Base-by-base conservation (phyloP, 2,888 invertebrate species). In the Drosophila aldrichi region DNA sequence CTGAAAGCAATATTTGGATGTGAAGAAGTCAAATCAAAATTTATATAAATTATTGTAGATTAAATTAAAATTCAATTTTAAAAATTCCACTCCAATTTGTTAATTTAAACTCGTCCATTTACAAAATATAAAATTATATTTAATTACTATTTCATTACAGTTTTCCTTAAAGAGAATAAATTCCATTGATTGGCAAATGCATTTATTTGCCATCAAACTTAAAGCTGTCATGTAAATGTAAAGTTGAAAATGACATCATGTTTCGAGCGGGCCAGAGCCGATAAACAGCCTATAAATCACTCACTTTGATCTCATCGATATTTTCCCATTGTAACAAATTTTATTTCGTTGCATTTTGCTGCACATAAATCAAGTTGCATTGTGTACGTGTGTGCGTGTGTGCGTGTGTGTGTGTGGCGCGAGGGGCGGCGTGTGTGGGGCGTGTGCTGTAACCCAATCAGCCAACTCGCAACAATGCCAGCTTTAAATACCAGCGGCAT, bases 201-300 rank as follows among this genome's bases (percentile, higher is more conserved):
- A 41, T 18, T 3, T 14, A 61, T 51, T 40, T 44, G 18, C 29
- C 36, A 49, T 54, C 25, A 57, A 58, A 44, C 49, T 77, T 71
- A 52, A 75, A 65, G 46, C 36, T 71, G 76, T 68, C 76, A 75
- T 79, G 71, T 60, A 68, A 79, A 79, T 76, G 81, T 71, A 56
- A 62, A 54, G 72, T 54, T 72, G 61, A 79, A 72, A 72, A 79
- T 79, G 79, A 78, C 78, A 78, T 74, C 63, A 77, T 78, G 88
- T 85, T 82, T 60, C 56, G 60, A 14, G 52, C 25, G 55, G 58
- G 20, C 29, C 55, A 52, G 46, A 54, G 66, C 72, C 74, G 79
- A 83, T 84, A 86, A 83, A 87, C 70, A 77, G 79, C 74, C 81
- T 60, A 85, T 85, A 85, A 88, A 85, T 85, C 87, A 88, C 64